phyloP scores from a whole-genome alignment of 2,113 vertebrate genomes.

The Cyphomyrus plagiostoma region DNA sequence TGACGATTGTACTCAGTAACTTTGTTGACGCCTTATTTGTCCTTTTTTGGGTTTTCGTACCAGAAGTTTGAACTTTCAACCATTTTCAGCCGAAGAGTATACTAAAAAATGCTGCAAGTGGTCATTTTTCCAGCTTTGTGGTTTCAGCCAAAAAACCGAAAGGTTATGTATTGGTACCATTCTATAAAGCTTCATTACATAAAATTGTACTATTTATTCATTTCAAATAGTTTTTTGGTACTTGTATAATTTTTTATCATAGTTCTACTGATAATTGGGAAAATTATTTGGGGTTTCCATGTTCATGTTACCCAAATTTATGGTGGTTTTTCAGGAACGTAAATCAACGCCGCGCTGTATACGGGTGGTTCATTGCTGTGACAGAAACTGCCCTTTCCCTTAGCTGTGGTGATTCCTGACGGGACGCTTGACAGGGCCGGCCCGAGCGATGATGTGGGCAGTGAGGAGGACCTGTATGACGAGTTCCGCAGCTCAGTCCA shows the following conservation, averaged over 20 bases:
- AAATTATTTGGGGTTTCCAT: background rate
- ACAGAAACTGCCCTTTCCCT: background rate
- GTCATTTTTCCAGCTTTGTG: background rate
- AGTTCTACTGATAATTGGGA: background rate
- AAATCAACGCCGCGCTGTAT: background rate
- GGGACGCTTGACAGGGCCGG: constrained; percentile 65
- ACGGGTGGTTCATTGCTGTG: background rate
- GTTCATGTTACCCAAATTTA: background rate
- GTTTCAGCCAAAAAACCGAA: background rate
- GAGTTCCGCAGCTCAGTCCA: constrained; percentile 73
- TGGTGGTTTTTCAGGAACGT: background rate
- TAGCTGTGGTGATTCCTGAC: constrained; percentile 72
- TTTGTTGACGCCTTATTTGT: background rate
- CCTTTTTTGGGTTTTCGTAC: background rate
- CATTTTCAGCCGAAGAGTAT: background rate
- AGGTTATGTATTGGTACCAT: background rate
- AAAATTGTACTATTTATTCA: background rate
- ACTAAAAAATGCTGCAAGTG: background rate
- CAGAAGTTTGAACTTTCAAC: background rate
- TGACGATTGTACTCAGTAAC: background rate
- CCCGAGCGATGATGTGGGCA: constrained; percentile 68
- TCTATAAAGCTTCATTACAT: background rate
- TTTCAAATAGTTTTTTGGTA: background rate
- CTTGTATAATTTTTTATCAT: background rate
- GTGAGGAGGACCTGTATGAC: constrained; percentile 85